phyloP scores from a whole-genome alignment of 2,888 invertebrate genomes.

The Nowickia ferox region DNA sequence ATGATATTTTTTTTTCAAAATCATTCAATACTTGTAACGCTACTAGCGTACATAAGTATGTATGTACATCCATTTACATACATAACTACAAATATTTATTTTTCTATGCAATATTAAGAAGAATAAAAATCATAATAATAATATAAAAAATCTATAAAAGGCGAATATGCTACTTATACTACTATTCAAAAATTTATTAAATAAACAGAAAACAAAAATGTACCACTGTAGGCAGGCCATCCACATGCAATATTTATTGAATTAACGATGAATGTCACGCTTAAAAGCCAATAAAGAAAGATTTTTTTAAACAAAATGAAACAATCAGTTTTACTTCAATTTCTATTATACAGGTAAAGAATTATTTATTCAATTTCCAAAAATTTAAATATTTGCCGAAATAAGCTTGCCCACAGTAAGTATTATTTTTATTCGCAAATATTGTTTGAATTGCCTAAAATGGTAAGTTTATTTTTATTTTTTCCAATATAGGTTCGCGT shows the following conservation, averaged over 20 bases:
- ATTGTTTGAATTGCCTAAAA: too few species aligned
- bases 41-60: background rate
- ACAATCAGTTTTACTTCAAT: slow-evolving; percentile 60
- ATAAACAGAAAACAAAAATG: slow-evolving; percentile 38
- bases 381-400: too few species aligned
- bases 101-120: slow-evolving; percentile 69
- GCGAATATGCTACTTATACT: slow-evolving; percentile 53
- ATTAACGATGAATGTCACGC: slow-evolving; percentile 75
- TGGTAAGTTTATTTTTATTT: too few species aligned
- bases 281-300: slow-evolving; percentile 77
- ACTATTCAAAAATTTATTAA: slow-evolving; percentile 43
- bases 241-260: slow-evolving; percentile 67
- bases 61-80: slow-evolving; percentile 1
- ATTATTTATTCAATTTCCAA: too few species aligned
- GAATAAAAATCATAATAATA: slow-evolving; percentile 48
- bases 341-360: background rate
- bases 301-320: slow-evolving; percentile 75
- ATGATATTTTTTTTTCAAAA: background rate
- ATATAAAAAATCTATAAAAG: slow-evolving; percentile 49
- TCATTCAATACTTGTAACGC: slow-evolving; percentile 5
- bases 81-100: slow-evolving; percentile 57
- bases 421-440: too few species aligned
- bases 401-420: too few species aligned
- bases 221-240: slow-evolving; percentile 68
- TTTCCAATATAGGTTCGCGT: too few species aligned